Evolutionary conservation across 2,888 invertebrate species (phyloP), one percentile per base, ranked within the genome.

Genomic region (Lepeophtheirus nordmannii): DNA sequence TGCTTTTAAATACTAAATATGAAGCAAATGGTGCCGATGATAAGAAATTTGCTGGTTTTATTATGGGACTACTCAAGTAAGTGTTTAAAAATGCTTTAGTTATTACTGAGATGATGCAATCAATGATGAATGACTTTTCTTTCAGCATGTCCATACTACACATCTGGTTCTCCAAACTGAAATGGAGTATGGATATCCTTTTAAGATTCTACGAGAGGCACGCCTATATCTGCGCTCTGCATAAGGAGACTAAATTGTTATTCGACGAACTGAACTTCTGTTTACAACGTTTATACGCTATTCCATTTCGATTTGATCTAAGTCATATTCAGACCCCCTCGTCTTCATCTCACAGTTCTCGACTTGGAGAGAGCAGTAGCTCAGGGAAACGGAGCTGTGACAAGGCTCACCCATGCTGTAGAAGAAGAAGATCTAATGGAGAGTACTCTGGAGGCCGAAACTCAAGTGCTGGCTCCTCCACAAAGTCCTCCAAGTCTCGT

Each of bases 241-340:
- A 63, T 40, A 63, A 63, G 40, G 65, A 65, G 38, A 65, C 65
- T n/a, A 20, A 53, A 12, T 40, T 65, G 17, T 40, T 65, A 9
- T 65, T 65, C 38, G 65, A 65, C 37, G 65, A 65, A 40, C 58
- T 65, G 7, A 58, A 38, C n/a, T 65, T 65, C 40, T 65, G 65
- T 20, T 58, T 65, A 14, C 65, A 65, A 38, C 37, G 65, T n/a
- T 40, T 65, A 37, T 65, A 56, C 30, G 22, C 65, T 14, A 14
- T 65, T 38, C 65, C 65, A n/a, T 58, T 58, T 38, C 30, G 58
- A 22, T 14, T 65, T 10, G 65, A 65, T 58, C 23, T 65, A 30
- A 30, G 30, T 30, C 30, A 30, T 30, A 30, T 30, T 30, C 30
- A 30, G 30, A 30, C 30, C 30, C 30, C 30, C 7, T 30, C 30